Base-by-base conservation (phyloP, 2,888 invertebrate genomes). In the Acleris literana region DNA sequence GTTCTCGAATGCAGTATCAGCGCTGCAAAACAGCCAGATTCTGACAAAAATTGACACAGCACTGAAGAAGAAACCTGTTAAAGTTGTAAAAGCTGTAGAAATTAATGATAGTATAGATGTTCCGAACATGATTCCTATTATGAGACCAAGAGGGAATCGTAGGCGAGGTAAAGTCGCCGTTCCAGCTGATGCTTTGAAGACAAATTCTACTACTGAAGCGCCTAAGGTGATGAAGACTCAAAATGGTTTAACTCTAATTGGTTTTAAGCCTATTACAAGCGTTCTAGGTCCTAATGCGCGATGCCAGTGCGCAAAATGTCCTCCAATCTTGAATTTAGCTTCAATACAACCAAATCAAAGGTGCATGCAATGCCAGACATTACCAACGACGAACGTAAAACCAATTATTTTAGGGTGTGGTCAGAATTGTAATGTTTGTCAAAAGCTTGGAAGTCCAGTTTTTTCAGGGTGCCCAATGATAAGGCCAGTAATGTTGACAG, bases 101-200 rank as follows among this genome's bases (percentile, higher is more conserved):
- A 54, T 63, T 9, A 53, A 57, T 20, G 68, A 52, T 44, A 63
- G 63, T 63, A 55, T 57, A 11, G 63, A 63, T 13, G 44, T 63
- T 17, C 69, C 72, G 3, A 59, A 71, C 13, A 69, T 74, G 73
- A 70, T 74, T 46, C 74, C 74, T 4, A 72, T 74, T 18, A 72
- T 74, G 43, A 74, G 68, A 61, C 72, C 72, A 0, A 68, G 59
- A 64, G 18, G 29, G 16, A 58, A 44, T 20, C 22, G 17, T 11
- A n/a, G 17, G 17, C 13, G 48, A 4, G 39, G 20, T 4, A 57
- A n/a, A 46, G n/a, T 17, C 1, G 69, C 63, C 44, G 53, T 16
- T 56, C 11, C n/a, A 4, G 13, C n/a, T 9, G 52, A 22, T 1
- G 18, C 18, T 11, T 5, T 16, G 0, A 54, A 54, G n/a, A 1